Percentiles rank a stretch among this genome's conserved stretches.
Conservation (phyloP, 2,113 vertebrate genomes). For the Pangasianodon gigas region DNA sequence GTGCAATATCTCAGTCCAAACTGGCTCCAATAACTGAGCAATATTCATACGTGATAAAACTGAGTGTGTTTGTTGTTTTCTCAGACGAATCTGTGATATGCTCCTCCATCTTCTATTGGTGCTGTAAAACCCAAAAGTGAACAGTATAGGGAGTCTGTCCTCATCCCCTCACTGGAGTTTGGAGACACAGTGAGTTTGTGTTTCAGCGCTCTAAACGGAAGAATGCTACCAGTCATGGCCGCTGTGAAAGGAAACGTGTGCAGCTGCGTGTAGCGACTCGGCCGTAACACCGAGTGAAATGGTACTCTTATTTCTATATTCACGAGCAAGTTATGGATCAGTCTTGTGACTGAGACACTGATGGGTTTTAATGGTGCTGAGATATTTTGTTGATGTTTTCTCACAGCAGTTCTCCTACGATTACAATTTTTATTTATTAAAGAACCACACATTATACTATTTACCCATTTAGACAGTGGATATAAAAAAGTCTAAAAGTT, state of each 20-base stretch:
- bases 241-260: slow-evolving; percentile 54
- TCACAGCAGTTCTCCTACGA: not conserved
- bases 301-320: slow-evolving; percentile 26
- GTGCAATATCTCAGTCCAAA: not conserved
- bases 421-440: not conserved
- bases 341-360: slow-evolving; percentile 19
- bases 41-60: not conserved
- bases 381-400: not conserved
- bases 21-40: too few species aligned
- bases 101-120: slow-evolving; percentile 17
- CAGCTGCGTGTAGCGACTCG: slow-evolving; percentile 21
- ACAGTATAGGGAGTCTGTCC: slow-evolving; percentile 30
- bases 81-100: not conserved
- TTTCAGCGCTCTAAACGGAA: slow-evolving; percentile 48
- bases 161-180: slow-evolving; percentile 51
- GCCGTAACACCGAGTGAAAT: slow-evolving; percentile 29
- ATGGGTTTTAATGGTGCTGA: not conserved
- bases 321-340: slow-evolving; percentile 5
- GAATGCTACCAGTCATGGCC: slow-evolving; percentile 57
- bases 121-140: slow-evolving; percentile 26
- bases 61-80: not conserved
- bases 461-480: not conserved
- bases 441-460: not conserved
- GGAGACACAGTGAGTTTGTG: slow-evolving; percentile 59
- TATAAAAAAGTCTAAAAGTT: not conserved